Percentiles rank a stretch among this genome's conserved stretches.
Evolutionary conservation across 2,797 vertebrate species (phyloP).

Genomic region (Dendrocincla fuliginosa): DNA sequence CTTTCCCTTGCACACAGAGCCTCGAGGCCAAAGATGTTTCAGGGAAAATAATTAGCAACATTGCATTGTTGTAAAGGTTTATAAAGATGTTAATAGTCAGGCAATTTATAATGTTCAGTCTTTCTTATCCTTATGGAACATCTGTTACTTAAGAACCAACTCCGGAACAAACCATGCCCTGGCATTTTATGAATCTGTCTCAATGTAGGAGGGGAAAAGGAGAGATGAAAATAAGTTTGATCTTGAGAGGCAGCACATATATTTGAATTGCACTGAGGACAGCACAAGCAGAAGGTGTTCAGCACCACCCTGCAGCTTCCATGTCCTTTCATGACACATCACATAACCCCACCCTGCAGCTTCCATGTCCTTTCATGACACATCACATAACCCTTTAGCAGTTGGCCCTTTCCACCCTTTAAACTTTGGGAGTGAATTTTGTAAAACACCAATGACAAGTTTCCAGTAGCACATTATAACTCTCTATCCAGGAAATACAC

Average conservation of each 20-base stretch:
- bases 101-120: background rate
- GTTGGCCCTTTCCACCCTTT: background rate
- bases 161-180: background rate
- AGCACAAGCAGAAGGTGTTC: background rate
- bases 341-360: background rate
- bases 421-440: background rate
- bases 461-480: background rate
- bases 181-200: background rate
- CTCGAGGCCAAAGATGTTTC: background rate
- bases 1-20: background rate
- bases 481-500: background rate
- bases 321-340: background rate
- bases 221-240: background rate
- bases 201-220: background rate
- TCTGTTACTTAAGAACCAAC: slow-evolving; percentile 2
- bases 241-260: background rate
- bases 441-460: background rate
- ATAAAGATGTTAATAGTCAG: background rate
- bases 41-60: background rate
- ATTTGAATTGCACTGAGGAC: background rate
- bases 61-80: background rate
- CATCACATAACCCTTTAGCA: background rate
- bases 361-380: background rate
- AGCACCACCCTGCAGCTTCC: background rate
- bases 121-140: background rate